These are phyloP conservation scores for Teleogryllus occipitalis DNA, from an alignment of 1,140 invertebrate species.

Conservation along the genomic window DNA sequence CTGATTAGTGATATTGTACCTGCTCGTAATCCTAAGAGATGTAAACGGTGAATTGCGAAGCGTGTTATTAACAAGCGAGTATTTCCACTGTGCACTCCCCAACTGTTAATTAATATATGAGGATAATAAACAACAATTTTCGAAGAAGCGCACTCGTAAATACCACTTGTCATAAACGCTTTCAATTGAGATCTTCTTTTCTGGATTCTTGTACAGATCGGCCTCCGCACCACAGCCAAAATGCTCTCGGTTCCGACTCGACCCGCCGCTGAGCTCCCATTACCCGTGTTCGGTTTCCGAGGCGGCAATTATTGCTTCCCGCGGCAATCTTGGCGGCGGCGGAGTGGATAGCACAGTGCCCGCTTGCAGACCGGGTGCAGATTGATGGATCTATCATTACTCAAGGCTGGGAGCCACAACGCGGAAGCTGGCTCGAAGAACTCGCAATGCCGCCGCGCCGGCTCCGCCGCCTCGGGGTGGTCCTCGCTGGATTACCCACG, in stretches of 20 bases:
- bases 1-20: background rate
- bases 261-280: no score
- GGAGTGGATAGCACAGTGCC: background rate
- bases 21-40: background rate
- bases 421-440: background rate
- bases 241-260: no score
- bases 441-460: no score
- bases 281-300: no score
- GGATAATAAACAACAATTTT: background rate
- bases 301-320: no score
- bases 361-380: background rate
- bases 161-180: slow-evolving; percentile 1
- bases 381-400: background rate
- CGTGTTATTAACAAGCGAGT: background rate
- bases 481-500: background rate
- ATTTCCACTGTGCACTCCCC: background rate
- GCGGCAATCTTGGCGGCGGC: no score
- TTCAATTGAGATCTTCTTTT: background rate
- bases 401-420: background rate
- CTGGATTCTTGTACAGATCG: background rate
- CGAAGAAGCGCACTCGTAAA: background rate
- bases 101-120: background rate
- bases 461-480: background rate
- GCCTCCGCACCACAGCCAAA: background rate
- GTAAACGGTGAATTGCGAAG: background rate